A percentile compares a stretch with the other conserved stretches of the same genome.
These are phyloP conservation scores for Cerceris ruficornis DNA, from an alignment of 2,888 invertebrate species.

Conservation along the genomic window DNA sequence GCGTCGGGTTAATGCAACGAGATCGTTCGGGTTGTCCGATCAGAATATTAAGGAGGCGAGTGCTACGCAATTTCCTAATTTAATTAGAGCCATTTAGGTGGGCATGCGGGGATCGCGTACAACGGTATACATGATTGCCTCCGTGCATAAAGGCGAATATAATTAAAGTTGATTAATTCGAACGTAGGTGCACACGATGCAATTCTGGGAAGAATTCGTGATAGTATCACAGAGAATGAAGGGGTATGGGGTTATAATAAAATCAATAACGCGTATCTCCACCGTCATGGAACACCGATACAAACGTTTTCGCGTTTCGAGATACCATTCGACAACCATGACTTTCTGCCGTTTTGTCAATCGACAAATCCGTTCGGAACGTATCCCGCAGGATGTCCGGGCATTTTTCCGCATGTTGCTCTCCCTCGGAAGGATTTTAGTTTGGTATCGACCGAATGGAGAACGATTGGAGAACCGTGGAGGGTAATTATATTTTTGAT, in stretches of 20 bases:
- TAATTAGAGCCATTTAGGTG: constrained; percentile 59
- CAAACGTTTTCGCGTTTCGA: not conserved
- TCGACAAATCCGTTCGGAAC: no score
- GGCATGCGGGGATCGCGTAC: constrained; percentile 44
- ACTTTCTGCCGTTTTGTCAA: not conserved
- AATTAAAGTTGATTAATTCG: constrained; percentile 62
- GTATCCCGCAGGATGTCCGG: no score
- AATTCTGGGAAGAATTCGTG: constrained; percentile 14
- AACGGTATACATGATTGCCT: constrained; percentile 64
- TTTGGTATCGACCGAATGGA: no score
- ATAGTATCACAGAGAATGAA: not conserved
- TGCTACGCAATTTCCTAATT: constrained; percentile 65
- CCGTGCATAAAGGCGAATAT: constrained; percentile 35
- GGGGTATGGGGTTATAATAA: not conserved
- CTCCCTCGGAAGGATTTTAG: no score
- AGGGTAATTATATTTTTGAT: no score
- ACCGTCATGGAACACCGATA: not conserved
- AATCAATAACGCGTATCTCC: constrained; percentile 16
- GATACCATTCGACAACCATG: not conserved
- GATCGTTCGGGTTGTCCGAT: constrained; percentile 48
- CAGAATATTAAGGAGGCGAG: constrained; percentile 55
- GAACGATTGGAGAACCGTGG: no score
- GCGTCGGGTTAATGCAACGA: constrained; percentile 48
- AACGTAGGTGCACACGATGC: constrained; percentile 43
- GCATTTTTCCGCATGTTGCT: no score